Evolutionary conservation across 2,113 vertebrate species (phyloP).

Genomic region (Xenopus borealis): DNA sequence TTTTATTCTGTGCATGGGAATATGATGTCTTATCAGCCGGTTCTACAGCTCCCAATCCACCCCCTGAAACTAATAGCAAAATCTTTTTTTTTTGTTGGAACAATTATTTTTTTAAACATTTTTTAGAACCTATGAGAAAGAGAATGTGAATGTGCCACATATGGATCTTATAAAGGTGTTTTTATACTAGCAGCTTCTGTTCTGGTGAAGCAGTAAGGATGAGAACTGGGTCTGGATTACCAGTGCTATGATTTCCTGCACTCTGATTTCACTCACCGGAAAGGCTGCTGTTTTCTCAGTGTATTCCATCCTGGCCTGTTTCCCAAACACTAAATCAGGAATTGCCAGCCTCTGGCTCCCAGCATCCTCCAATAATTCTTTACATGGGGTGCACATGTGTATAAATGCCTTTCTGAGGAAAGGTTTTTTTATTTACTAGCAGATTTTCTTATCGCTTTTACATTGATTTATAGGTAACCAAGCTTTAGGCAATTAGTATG

Average conservation of each 20-base stretch:
- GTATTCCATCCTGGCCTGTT: slow-evolving; percentile 31
- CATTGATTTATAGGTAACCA: too few relatives aligned
- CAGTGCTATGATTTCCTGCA: slow-evolving; percentile 22
- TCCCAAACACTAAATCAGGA: slow-evolving; percentile 6
- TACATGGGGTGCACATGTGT: too few relatives aligned
- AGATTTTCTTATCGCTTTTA: too few relatives aligned
- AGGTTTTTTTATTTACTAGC: too few relatives aligned
- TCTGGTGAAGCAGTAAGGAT: slow-evolving; percentile 33
- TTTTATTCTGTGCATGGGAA: slow-evolving; percentile 29
- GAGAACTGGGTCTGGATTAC: slow-evolving; percentile 27
- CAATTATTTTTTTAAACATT: slow-evolving; percentile 7
- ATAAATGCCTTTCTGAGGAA: too few relatives aligned
- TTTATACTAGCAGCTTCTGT: slow-evolving; percentile 36
- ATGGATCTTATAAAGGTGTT: slow-evolving; percentile 26
- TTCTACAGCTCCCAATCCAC: neutral
- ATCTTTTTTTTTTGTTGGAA: slow-evolving; percentile 14
- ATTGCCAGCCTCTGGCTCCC: too few relatives aligned
- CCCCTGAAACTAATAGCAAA: neutral
- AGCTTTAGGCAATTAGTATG: too few relatives aligned
- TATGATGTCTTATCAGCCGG: slow-evolving; percentile 41
- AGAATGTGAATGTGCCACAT: slow-evolving; percentile 11
- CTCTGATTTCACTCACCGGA: slow-evolving; percentile 30
- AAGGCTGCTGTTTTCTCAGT: slow-evolving; percentile 34
- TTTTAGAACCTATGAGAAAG: neutral
- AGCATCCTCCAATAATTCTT: too few relatives aligned